Percentiles rank a stretch among this genome's conserved stretches.
Conservation (phyloP, 2,888 invertebrate species). For the Tortrix viridana region DNA sequence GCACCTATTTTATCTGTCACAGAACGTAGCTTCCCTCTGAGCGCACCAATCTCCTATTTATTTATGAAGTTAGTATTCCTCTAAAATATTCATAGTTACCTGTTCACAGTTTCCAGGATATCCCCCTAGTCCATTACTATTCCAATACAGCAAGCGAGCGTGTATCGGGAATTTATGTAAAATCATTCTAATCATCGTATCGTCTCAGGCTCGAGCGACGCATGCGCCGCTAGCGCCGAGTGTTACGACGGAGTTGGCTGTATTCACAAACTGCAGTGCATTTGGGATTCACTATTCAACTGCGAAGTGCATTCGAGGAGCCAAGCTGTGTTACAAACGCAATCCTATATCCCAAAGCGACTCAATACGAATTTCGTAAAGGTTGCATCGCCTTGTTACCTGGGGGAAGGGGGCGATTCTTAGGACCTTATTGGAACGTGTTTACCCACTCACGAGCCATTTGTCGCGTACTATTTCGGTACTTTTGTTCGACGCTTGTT, state of each 20-base stretch:
- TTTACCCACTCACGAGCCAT: slow-evolving; percentile 1
- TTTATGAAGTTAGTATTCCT: not conserved
- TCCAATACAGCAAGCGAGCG: slow-evolving; percentile 22
- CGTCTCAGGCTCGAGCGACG: slow-evolving; percentile 34
- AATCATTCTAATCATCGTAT: slow-evolving; percentile 47
- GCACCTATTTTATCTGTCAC: too few species aligned
- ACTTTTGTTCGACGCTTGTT: too few species aligned
- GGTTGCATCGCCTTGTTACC: slow-evolving; percentile 40
- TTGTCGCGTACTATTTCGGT: not conserved
- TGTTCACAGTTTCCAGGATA: slow-evolving; percentile 4
- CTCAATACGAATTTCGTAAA: slow-evolving; percentile 59
- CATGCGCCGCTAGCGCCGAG: slow-evolving; percentile 39
- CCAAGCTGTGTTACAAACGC: slow-evolving; percentile 47
- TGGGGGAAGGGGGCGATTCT: slow-evolving; percentile 5
- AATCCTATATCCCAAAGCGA: slow-evolving; percentile 55
- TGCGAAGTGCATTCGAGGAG: slow-evolving; percentile 50
- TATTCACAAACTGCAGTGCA: slow-evolving; percentile 49
- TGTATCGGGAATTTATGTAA: slow-evolving; percentile 48
- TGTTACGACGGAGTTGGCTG: slow-evolving; percentile 37
- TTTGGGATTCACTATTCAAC: slow-evolving; percentile 52
- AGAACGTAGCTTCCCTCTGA: too few species aligned
- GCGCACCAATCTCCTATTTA: too few species aligned
- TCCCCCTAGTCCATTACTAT: slow-evolving; percentile 2
- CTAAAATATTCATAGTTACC: not conserved
- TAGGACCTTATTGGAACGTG: slow-evolving; percentile 6